Evolutionary conservation across 2,797 vertebrate species (phyloP), one percentile per base, ranked within the genome.

Genomic region (Propithecus perrieri): DNA sequence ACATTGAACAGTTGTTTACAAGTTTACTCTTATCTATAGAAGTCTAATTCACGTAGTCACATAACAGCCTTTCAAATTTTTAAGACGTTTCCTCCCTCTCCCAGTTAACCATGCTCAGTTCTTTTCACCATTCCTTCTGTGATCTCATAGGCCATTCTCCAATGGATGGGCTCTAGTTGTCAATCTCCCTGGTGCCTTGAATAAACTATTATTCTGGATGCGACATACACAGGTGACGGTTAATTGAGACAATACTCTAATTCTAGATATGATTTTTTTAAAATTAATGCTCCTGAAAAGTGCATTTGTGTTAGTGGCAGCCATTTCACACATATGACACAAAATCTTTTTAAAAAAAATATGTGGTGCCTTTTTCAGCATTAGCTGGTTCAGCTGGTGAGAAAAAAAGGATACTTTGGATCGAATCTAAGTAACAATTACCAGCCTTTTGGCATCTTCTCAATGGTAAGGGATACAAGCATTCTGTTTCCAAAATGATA

Each of bases 211-310:
- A 75, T 8, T 85, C 11, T 74, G 63, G 79, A 88, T 72, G 18
- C 94, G 46, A 92, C 38, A 87, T 18, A 69, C 18, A 71, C 24
- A 92, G 43, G 43, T 89, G 76, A 67, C 17, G 33, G 35, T 90
- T 71, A 90, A 96, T 30, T 7, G 2, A 88, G 53, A 65, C 20
- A 86, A 8, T 67, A 88, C 48, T 35, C 7, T 88, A 96, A 65
- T 38, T 86, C 74, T 80, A n/a, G 43, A 33, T 41, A 78, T 69
- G 75, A 85, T 71, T 91, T 93, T 95, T 35, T 24, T 4, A 26
- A 26, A 91, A 91, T 79, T 43, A 96, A 83, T 71, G 71, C 38
- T 78, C 55, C 57, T 67, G 26, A 81, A 94, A 91, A 90, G 15
- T 83, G 6, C n/a, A 72, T 59, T 22, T 84, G 12, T 80, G 14